Evolutionary conservation across 2,797 vertebrate species (phyloP), one percentile per base, ranked within the genome.

Genomic region (Hipposideros larvatus): DNA sequence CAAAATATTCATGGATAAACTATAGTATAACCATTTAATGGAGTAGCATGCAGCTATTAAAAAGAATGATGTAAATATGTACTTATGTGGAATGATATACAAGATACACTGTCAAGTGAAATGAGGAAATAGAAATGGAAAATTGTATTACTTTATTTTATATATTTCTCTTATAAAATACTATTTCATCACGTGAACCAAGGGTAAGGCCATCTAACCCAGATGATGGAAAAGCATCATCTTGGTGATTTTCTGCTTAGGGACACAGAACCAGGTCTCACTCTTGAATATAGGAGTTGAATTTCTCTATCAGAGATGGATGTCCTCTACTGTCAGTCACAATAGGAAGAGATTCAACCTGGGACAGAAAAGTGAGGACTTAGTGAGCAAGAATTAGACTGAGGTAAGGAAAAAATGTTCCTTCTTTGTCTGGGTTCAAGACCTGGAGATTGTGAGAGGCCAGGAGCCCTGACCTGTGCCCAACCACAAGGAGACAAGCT

Each of bases 131-230:
- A 9, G 70, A 75, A 74, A 59, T 0, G 0, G 19, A 34, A 92
- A 85, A 24, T 19, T n/a, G 13, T 68, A 24, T 84, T 77, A 13
- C 7, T 55, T 51, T 79, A 46, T 78, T 82, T 77, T 66, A 70
- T 16, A 7, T 57, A 65, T 65, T 73, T 92, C 3, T 92, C 91
- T 84, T 70, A 7, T 71, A 92, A 92, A 94, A 68, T 93, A 85
- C 63, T 55, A 59, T 74, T 57, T 57, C 7, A 90, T 48, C 65
- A 43, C 80, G 26, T 43, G 74, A 94, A 68, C 46, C 37, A 94
- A 96, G 16, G 22, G 34, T 63, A 65, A 55, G 10, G 7, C 48
- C 31, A 63, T 78, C 21, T 78, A 70, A 85, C 1, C 19, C 68
- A 84, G n/a, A 63, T 84, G 75, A 83, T 24, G 14, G 65, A 18